Conservation (phyloP, 2,113 vertebrate species). For the Cairina moschata region DNA sequence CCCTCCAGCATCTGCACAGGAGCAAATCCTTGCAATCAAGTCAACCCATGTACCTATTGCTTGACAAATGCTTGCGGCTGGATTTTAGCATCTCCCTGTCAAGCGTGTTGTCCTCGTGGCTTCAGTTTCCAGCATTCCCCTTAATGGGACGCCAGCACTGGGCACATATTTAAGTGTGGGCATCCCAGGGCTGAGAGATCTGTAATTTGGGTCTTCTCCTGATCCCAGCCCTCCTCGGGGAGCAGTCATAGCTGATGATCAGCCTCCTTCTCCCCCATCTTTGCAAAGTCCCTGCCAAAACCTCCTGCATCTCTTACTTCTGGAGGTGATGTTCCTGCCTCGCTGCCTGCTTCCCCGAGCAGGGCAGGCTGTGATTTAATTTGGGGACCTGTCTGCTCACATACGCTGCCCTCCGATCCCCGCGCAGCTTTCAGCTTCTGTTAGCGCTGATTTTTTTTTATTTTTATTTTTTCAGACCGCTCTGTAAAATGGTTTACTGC, state of each 20-base stretch:
- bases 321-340: background rate
- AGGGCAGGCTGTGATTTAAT: background rate
- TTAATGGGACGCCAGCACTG: too few relatives aligned
- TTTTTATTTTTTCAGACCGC: background rate
- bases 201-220: accelerated
- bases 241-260: background rate
- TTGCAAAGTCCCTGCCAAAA: background rate
- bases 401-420: background rate
- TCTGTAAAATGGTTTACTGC: background rate
- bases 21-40: background rate
- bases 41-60: background rate
- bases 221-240: accelerated
- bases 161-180: accelerated
- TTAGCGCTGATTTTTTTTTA: background rate
- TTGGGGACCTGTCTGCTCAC: background rate
- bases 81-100: background rate
- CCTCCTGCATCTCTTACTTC: background rate
- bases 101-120: background rate
- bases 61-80: background rate
- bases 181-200: background rate
- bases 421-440: background rate
- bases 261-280: background rate
- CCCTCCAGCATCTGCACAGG: background rate
- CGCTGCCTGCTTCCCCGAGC: background rate
- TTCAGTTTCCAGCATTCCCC: background rate